Evolutionary conservation across 2,113 vertebrate genomes (phyloP).

Genomic region (Lota lota): DNA sequence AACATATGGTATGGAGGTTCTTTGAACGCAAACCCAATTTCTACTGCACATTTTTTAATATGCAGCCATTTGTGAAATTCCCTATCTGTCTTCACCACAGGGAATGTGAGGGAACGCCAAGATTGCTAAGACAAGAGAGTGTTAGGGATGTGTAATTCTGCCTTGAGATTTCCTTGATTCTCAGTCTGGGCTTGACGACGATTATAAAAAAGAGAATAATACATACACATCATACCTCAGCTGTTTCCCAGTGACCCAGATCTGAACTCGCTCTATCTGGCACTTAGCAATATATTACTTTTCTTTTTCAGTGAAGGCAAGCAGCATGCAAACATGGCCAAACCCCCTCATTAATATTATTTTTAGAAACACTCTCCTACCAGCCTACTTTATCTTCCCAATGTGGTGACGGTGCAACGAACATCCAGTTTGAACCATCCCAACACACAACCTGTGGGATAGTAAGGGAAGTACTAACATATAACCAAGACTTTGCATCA

Average conservation of each 20-base stretch:
- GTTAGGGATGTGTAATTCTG: conserved; percentile 19
- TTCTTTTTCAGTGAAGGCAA: conserved; percentile 33
- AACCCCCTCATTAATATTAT: conserved; percentile 61
- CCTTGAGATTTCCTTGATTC: conserved; percentile 12
- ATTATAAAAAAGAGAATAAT: conserved; percentile 14
- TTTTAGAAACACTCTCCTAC: conserved; percentile 55
- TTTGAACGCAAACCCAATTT: conserved; percentile 5
- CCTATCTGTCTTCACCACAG: conserved; percentile 10
- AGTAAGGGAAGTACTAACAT: conserved; percentile 29
- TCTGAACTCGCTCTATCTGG: conserved; percentile 45
- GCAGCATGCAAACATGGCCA: conserved; percentile 41
- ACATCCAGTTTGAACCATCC: conserved; percentile 15
- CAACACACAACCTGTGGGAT: conserved; percentile 26
- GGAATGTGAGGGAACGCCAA: conserved; percentile 8
- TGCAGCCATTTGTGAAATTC: conserved; percentile 23
- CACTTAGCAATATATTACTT: conserved; percentile 26
- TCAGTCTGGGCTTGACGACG: conserved; percentile 15
- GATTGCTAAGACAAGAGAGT: not conserved
- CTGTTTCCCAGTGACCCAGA: conserved; percentile 46
- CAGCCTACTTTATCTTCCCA: conserved; percentile 35
- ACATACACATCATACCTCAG: conserved; percentile 32
- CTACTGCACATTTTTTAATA: conserved; percentile 23
- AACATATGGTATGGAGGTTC: conserved; percentile 10
- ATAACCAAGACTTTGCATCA: conserved; percentile 7
- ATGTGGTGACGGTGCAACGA: conserved; percentile 42